A percentile compares a stretch with the other conserved stretches of the same genome.
These are phyloP conservation scores for Chaenodraco wilsoni DNA, from an alignment of 2,797 vertebrate species.

Conservation along the genomic window DNA sequence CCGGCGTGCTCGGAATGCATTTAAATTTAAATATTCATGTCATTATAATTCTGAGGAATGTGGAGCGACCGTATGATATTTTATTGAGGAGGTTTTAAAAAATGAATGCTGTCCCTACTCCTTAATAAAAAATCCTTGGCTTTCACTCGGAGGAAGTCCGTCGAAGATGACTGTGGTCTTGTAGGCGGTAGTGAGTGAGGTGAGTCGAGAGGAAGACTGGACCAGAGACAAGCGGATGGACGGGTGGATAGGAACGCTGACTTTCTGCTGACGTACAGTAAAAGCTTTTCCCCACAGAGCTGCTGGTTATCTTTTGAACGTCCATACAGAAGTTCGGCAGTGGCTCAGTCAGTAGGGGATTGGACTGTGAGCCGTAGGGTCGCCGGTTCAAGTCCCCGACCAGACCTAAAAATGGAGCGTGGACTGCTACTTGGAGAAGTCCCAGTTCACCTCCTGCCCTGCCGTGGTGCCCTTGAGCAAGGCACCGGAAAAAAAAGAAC, in stretches of 20 bases:
- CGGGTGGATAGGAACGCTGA: background rate
- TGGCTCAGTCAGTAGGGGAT: too few species aligned
- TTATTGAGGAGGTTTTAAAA: constrained; percentile 91
- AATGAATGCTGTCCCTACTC: constrained; percentile 89
- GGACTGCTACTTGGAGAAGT: too few species aligned
- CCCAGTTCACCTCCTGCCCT: too few species aligned
- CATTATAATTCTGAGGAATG: constrained; percentile 92
- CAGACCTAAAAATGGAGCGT: too few species aligned
- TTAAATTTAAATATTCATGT: constrained; percentile 92
- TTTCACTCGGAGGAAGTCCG: constrained; percentile 76
- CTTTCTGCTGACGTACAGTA: constrained; percentile 1
- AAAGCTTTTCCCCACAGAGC: background rate
- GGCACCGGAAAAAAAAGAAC: background rate
- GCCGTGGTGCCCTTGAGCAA: too few species aligned
- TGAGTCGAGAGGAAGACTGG: constrained; percentile 35
- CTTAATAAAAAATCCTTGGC: constrained; percentile 86
- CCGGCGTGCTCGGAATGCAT: constrained; percentile 85
- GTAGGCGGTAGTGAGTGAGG: constrained; percentile 54
- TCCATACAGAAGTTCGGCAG: background rate
- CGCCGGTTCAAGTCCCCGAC: too few species aligned
- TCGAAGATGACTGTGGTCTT: constrained; percentile 61
- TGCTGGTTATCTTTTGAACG: constrained; percentile 22
- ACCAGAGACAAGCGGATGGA: background rate
- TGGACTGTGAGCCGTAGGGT: too few species aligned
- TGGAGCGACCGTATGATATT: constrained; percentile 90